Conservation (phyloP, 2,113 vertebrate species). For the Gallinago paraguaiae region DNA sequence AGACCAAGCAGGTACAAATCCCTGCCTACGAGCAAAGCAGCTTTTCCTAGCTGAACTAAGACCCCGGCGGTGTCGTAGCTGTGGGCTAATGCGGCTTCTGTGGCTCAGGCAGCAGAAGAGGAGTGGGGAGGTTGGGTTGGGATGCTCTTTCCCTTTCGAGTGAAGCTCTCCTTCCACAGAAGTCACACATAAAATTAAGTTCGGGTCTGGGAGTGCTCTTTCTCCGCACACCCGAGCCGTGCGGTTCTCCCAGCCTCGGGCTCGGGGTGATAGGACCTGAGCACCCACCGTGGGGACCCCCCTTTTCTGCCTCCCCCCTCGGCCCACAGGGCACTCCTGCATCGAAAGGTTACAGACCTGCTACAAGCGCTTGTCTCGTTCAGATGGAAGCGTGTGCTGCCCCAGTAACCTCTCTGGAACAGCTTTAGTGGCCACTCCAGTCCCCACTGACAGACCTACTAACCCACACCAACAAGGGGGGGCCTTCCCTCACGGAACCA, state of each 20-base stretch:
- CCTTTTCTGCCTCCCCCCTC: not conserved
- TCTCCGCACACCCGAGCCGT: not conserved
- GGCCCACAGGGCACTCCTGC: not conserved
- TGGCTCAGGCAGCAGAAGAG: not conserved
- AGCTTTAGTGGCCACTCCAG: slow-evolving; percentile 62
- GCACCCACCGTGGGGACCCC: not conserved
- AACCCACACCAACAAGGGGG: too few relatives aligned
- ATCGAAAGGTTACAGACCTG: slow-evolving; percentile 44
- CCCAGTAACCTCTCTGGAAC: slow-evolving; percentile 76
- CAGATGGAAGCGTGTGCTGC: slow-evolving; percentile 72
- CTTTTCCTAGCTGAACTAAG: not conserved
- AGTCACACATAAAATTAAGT: not conserved
- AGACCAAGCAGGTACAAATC: not conserved
- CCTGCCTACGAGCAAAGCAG: not conserved
- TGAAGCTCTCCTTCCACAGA: not conserved
- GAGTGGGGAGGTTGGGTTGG: not conserved
- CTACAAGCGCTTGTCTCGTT: slow-evolving; percentile 50
- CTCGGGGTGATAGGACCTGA: rapidly evolving
- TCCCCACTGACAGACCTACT: too few relatives aligned
- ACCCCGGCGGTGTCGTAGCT: not conserved
- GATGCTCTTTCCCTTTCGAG: not conserved
- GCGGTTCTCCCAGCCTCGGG: not conserved
- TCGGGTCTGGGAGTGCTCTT: not conserved
- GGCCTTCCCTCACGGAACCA: too few relatives aligned
- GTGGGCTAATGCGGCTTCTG: not conserved